phyloP scores from a whole-genome alignment of 2,797 vertebrate species.

The Coreius guichenoti region DNA sequence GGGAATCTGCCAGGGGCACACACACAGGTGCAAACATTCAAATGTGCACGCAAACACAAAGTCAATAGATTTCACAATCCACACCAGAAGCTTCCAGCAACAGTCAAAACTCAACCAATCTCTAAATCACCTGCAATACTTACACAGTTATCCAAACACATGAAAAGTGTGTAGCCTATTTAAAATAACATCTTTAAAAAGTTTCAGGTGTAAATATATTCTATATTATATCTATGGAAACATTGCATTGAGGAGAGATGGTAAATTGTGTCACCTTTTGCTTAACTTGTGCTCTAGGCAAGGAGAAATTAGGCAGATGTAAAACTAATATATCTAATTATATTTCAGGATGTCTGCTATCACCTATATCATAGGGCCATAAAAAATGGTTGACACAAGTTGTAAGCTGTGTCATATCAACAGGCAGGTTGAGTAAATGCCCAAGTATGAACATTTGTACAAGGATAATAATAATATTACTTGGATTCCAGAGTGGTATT shows the following conservation, averaged over 20 bases:
- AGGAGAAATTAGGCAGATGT: background rate
- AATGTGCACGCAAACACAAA: constrained; percentile 9
- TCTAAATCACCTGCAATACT: constrained; percentile 2
- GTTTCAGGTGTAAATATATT: background rate
- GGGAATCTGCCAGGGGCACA: constrained; percentile 76
- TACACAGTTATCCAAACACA: background rate
- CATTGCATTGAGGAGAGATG: background rate
- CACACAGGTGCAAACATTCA: constrained; percentile 35
- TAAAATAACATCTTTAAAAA: background rate
- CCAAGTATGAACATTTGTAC: background rate
- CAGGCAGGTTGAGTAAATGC: background rate
- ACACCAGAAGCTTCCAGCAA: constrained; percentile 22
- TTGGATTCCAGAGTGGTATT: background rate
- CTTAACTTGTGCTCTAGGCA: background rate
- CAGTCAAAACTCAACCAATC: constrained; percentile 1
- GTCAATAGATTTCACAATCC: constrained; percentile 6
- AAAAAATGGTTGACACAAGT: background rate
- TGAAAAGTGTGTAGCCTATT: background rate
- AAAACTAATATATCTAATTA: background rate
- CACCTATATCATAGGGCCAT: background rate
- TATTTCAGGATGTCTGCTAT: background rate
- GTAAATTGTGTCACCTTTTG: background rate
- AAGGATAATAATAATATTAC: background rate
- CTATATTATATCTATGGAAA: background rate
- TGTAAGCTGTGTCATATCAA: background rate